Evolutionary conservation across 2,113 vertebrate species (phyloP).

Genomic region (Tachysurus vachellii): DNA sequence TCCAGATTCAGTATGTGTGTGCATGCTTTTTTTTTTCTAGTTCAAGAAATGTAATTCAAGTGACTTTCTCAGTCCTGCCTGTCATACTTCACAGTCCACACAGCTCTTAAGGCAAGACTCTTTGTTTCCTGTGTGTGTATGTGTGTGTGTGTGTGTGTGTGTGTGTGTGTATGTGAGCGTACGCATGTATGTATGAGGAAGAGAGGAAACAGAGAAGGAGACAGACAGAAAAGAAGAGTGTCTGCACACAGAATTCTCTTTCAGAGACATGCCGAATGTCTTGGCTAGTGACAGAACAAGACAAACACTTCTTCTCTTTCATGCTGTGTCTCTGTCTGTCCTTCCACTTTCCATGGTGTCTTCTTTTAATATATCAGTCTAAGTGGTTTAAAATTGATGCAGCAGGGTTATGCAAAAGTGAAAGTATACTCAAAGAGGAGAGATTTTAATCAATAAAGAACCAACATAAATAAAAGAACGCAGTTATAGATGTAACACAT

Average conservation of each 20-base stretch:
- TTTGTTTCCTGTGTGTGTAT: conserved; percentile 27
- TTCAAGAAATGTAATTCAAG: conserved; percentile 32
- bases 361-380: background rate
- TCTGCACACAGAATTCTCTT: conserved; percentile 42
- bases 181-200: background rate
- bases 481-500: too few relatives aligned
- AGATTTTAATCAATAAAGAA: background rate
- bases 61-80: conserved; percentile 23
- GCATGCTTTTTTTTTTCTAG: background rate
- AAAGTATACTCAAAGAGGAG: background rate
- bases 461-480: too few relatives aligned
- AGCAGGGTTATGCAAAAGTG: background rate
- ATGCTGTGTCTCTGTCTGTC: conserved; percentile 8
- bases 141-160: conserved; percentile 1
- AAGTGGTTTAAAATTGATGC: background rate
- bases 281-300: conserved; percentile 22
- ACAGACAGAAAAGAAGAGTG: conserved; percentile 36
- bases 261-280: conserved; percentile 7
- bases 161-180: conserved; percentile 2
- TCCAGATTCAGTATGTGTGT: conserved; percentile 7
- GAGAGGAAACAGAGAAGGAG: background rate
- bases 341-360: background rate
- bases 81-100: conserved; percentile 22
- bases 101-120: conserved; percentile 20
- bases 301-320: background rate